Conservation (phyloP, 2,888 invertebrate species). For the Acrobasis suavella region DNA sequence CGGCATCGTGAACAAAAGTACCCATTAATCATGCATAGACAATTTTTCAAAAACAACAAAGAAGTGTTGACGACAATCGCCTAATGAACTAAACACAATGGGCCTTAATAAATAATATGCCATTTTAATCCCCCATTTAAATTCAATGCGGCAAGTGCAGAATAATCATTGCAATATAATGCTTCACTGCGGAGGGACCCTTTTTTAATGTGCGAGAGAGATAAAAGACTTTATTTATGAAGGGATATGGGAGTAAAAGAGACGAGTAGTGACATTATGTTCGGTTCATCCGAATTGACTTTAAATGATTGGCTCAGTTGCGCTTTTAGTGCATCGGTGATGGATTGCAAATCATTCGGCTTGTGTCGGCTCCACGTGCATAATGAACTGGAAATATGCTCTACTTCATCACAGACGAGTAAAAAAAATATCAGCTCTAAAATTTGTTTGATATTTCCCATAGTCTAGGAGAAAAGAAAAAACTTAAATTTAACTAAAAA, state of each 20-base stretch:
- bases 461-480: background rate
- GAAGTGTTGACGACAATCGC: constrained; percentile 59
- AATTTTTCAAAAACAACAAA: constrained; percentile 46
- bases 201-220: constrained; percentile 61
- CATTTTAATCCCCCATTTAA: constrained; percentile 81
- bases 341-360: constrained; percentile 74
- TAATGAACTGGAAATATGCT: constrained; percentile 30
- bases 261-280: constrained; percentile 41
- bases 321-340: constrained; percentile 73
- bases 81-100: constrained; percentile 76
- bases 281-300: constrained; percentile 76
- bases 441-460: too few species aligned
- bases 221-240: constrained; percentile 38
- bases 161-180: constrained; percentile 82
- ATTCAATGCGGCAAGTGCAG: constrained; percentile 81
- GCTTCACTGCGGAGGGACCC: constrained; percentile 64
- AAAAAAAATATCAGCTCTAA: constrained; percentile 10
- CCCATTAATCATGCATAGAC: constrained; percentile 35
- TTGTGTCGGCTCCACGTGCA: constrained; percentile 47
- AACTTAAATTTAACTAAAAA: too few species aligned
- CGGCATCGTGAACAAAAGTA: constrained; percentile 8
- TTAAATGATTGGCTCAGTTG: constrained; percentile 74
- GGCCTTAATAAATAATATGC: constrained; percentile 77
- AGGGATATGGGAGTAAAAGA: constrained; percentile 41
- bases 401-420: constrained; percentile 25